phyloP scores from a whole-genome alignment of 2,888 invertebrate species.

The Apamea sordens region DNA sequence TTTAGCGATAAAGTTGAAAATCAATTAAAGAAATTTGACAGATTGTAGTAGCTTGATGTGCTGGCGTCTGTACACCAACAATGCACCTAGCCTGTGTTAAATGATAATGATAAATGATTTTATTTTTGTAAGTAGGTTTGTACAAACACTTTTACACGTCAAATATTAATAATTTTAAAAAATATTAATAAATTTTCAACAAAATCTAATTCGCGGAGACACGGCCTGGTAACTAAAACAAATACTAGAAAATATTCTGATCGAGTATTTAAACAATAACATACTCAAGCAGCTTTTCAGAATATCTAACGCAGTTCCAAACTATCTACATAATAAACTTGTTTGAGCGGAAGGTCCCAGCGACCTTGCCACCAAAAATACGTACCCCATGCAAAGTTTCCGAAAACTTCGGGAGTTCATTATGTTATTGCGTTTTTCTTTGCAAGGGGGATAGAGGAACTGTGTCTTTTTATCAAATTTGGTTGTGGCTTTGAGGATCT shows the following conservation, averaged over 20 bases:
- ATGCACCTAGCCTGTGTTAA: too few species aligned
- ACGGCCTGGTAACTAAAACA: too few species aligned
- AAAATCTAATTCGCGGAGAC: too few species aligned
- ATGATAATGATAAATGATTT: too few species aligned
- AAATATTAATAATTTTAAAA: too few species aligned
- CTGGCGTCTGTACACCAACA: too few species aligned
- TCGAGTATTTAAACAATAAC: conserved; percentile 30
- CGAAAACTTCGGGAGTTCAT: conserved; percentile 28
- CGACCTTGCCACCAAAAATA: conserved; percentile 58
- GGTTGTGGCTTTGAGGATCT: not conserved
- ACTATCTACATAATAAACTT: conserved; percentile 55
- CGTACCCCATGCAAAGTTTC: conserved; percentile 42
- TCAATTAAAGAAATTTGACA: too few species aligned
- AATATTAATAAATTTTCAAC: too few species aligned
- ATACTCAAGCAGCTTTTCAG: conserved; percentile 13
- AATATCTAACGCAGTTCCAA: conserved; percentile 50
- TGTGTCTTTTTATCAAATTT: conserved; percentile 15
- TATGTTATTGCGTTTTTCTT: conserved; percentile 44
- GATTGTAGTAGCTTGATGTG: too few species aligned
- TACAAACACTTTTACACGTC: too few species aligned
- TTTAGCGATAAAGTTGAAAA: too few species aligned
- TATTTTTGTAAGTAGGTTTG: too few species aligned
- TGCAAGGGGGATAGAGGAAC: conserved; percentile 15
- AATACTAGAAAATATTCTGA: not conserved
- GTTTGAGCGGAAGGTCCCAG: conserved; percentile 31